Evolutionary conservation across 64 coral and sea anemone genomes (phyloP), one percentile per base, ranked within the genome.

Genomic region (Astreopora myriophthalma): DNA sequence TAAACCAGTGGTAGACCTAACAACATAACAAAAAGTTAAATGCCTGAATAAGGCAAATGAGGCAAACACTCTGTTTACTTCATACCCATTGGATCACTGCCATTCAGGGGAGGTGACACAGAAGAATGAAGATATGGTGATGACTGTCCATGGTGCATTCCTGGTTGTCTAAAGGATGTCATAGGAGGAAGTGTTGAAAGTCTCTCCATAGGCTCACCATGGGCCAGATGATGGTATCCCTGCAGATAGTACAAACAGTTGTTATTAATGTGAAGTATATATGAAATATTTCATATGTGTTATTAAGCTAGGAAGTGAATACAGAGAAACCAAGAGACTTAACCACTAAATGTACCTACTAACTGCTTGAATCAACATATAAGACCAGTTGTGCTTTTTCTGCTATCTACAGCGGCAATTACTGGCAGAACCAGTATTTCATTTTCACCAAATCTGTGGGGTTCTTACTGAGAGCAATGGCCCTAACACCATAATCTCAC

Each of bases 41-140:
- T 6, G 40, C 6, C 40, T 44, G 40, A 8, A 44, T 11, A 5
- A 8, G 40, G 11, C 6, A 5, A 5, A 44, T 58, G 52, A 17
- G 16, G 28, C 28, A 1, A 33, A 8, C 13, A 14, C 32, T 14
- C 67, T 11, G 28, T 22, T 1, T 39, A 22, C 16, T 73, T 17
- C 89, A 22, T 86, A 92, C 90, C 90, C 90, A 93, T 98, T 70
- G 88, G 88, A 69, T 98, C 96, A 71, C 78, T 98, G 76, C 96
- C 96, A 78, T 98, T 98, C 14, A 98, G 96, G 24, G 96, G 96
- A 73, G 96, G 96, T 30, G 96, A 98, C 23, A 98, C 96, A 69
- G 93, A 94, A 51, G 96, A 91, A 70, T 98, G 96, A 25, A 98
- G 89, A 85, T 98, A 98, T 25, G 92, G 96, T 48, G 92, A 98